Evolutionary conservation across 2,888 invertebrate species (phyloP).

Genomic region (Nymphalis c-album): DNA sequence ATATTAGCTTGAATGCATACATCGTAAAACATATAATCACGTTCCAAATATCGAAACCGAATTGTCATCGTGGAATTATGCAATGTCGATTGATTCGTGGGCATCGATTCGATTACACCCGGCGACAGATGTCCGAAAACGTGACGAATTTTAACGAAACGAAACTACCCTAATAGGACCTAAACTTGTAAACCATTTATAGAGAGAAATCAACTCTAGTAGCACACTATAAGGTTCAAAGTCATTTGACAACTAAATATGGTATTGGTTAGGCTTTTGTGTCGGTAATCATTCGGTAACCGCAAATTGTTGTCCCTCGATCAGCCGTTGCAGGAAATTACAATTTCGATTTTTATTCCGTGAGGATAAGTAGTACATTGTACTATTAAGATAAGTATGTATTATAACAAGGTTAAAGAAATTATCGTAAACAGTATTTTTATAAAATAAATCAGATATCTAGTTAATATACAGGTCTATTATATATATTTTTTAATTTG

Average conservation of each 20-base stretch:
- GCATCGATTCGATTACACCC: constrained; percentile 70
- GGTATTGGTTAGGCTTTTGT: constrained; percentile 63
- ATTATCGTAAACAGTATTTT: not conserved
- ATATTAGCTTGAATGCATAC: constrained; percentile 2
- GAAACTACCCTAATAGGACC: constrained; percentile 50
- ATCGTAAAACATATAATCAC: constrained; percentile 67
- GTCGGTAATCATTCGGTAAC: constrained; percentile 79
- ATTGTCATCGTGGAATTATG: constrained; percentile 80
- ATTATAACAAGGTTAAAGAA: constrained; percentile 7
- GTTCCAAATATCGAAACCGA: constrained; percentile 62
- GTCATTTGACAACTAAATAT: constrained; percentile 42
- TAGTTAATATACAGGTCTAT: no score
- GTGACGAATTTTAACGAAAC: constrained; percentile 79
- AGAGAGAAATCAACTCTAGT: constrained; percentile 13
- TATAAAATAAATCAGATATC: not conserved
- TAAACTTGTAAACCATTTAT: constrained; percentile 37
- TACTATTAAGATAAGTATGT: constrained; percentile 36
- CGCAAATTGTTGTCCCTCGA: constrained; percentile 81
- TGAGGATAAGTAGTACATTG: constrained; percentile 59
- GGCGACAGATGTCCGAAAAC: constrained; percentile 80
- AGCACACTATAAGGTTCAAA: constrained; percentile 40
- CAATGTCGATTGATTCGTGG: constrained; percentile 67
- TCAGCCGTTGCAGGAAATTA: constrained; percentile 79
- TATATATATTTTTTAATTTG: no score
- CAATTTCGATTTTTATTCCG: constrained; percentile 78